Percentiles rank a stretch among this genome's conserved stretches.
Conservation (phyloP, 53 echinoderm and acorn worm genomes). For the Astropecten irregularis region DNA sequence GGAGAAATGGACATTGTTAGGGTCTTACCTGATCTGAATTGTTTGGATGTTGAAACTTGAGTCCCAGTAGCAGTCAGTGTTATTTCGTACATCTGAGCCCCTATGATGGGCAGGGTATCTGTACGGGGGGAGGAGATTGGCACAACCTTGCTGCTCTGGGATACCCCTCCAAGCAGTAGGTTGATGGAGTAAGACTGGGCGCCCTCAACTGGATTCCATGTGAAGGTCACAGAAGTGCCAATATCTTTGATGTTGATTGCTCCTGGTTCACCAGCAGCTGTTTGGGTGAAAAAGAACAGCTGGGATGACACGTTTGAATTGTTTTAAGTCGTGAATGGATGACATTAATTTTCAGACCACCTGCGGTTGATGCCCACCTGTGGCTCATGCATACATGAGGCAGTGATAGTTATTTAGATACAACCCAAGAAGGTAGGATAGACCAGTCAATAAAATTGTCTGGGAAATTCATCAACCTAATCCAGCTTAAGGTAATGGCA, state of each 20-base stretch:
- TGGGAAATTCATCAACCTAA: too few species aligned
- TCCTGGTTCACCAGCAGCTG: constrained; percentile 55
- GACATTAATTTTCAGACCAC: too few species aligned
- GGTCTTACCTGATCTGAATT: not conserved
- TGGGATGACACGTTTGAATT: too few species aligned
- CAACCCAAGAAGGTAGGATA: too few species aligned
- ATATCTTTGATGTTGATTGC: constrained; percentile 63
- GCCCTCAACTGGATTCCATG: constrained; percentile 39
- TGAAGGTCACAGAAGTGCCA: constrained; percentile 49
- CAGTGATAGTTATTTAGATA: too few species aligned
- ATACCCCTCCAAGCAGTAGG: not conserved
- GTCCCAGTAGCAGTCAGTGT: not conserved
- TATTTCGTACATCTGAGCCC: not conserved
- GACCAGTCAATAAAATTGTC: too few species aligned
- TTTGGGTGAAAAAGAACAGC: too few species aligned
- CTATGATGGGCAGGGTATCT: not conserved
- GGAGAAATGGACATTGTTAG: too few species aligned
- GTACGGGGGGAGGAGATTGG: not conserved
- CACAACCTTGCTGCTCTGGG: not conserved
- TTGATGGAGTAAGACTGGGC: not conserved
- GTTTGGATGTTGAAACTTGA: not conserved
- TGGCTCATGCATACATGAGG: too few species aligned
- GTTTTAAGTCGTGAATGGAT: too few species aligned
- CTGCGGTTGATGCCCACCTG: too few species aligned
- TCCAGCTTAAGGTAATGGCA: too few species aligned